Conservation (phyloP, 2,797 vertebrate species). For the Halcyon leucocephala region DNA sequence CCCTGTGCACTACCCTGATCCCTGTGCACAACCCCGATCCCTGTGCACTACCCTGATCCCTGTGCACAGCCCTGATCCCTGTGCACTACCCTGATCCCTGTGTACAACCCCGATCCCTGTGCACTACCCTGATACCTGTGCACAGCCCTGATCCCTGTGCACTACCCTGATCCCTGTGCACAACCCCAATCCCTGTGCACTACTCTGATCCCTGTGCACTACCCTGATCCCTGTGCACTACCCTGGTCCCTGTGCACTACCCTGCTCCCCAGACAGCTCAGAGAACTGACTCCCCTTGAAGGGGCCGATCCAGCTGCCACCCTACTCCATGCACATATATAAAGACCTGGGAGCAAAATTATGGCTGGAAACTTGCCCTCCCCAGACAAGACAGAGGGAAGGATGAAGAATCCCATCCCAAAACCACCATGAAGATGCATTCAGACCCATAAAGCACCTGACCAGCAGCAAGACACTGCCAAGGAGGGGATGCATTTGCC, state of each 20-base stretch:
- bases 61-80: too few relatives aligned
- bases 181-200: too few relatives aligned
- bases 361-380: background rate
- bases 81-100: too few relatives aligned
- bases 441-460: background rate
- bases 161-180: too few relatives aligned
- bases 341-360: background rate
- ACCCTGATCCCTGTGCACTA: too few relatives aligned
- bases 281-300: background rate
- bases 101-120: too few relatives aligned
- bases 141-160: too few relatives aligned
- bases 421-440: background rate
- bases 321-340: rapidly evolving
- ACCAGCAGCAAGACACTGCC: too few relatives aligned
- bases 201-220: too few relatives aligned
- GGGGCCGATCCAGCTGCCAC: background rate
- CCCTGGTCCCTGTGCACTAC: too few relatives aligned
- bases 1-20: background rate
- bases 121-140: background rate
- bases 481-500: background rate
- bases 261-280: background rate
- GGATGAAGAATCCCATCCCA: background rate
- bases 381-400: background rate
- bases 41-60: too few relatives aligned
- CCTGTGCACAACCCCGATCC: too few relatives aligned